Evolutionary conservation across 2,888 invertebrate species (phyloP), one percentile per base, ranked within the genome.

Genomic region (Cyclophora albipunctata): DNA sequence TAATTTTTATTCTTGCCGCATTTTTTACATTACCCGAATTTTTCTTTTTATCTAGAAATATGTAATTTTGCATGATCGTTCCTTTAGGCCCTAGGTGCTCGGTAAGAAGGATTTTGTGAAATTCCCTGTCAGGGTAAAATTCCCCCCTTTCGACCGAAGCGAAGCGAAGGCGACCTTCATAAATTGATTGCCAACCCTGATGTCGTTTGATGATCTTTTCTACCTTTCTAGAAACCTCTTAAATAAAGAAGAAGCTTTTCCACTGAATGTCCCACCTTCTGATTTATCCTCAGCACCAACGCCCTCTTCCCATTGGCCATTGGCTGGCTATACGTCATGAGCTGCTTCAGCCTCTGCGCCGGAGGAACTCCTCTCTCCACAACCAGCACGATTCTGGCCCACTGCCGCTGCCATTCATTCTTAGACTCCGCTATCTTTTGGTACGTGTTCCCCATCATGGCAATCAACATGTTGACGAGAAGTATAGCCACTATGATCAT

Each of bases 371-470:
- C 98, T 78, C 99, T 90, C 78, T 99, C 99, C 34, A 99, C 96
- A 41, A 99, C 98, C 57, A 99, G 87, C 40, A 99, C 98, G 56
- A 99, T 99, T 60, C 98, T 91, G 0, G 99, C 99, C 98, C 98
- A 99, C 92, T 98, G 91, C 71, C 99, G 89, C 81, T 98, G 98
- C 98, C 98, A 99, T 81, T 99, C 98, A 77, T 98, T 98, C 62
- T 96, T 92, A 0, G 98, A 98, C 83, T 98, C 97, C 0, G 97
- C 97, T 64, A 99, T 98, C 86, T 98, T 96, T 79, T 98, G 97
- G 77, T 99, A 99, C 3, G 99, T 99, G 81, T 98, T 98, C 0
- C 98, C 99, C 99, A 99, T 99, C 98, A 99, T 99, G 58, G 98
- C 98, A 71, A 99, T 99, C 81, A 99, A 90, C 97, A 99, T 97